Evolutionary conservation across 2,888 invertebrate species (phyloP).

Genomic region (Drosophila neonasuta): DNA sequence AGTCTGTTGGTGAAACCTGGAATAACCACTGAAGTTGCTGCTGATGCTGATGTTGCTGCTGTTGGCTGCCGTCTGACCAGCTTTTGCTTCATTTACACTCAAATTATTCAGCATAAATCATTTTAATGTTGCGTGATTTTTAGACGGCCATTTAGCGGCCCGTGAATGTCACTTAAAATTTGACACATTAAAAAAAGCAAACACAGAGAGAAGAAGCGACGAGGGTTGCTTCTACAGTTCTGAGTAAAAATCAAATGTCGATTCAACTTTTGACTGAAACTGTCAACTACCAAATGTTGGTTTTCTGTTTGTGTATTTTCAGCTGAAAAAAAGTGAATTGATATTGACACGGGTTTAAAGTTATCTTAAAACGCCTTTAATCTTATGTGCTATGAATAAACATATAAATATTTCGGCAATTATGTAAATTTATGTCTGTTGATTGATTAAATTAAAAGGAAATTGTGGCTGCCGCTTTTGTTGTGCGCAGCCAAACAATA

Average conservation of each 20-base stretch:
- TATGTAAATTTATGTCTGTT: conserved; percentile 4
- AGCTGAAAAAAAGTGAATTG: no score
- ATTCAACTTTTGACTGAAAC: no score
- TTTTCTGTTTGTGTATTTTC: no score
- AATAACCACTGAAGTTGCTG: conserved; percentile 55
- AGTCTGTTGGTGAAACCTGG: conserved; percentile 36
- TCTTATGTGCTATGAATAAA: conserved; percentile 9
- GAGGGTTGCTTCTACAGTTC: conserved; percentile 45
- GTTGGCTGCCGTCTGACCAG: conserved; percentile 43
- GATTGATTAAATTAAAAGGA: conserved; percentile 4
- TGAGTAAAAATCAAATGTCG: not conserved
- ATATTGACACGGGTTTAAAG: not conserved
- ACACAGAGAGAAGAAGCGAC: conserved; percentile 4
- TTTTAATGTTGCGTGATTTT: conserved; percentile 76
- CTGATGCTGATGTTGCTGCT: conserved; percentile 9
- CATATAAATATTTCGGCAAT: conserved; percentile 9
- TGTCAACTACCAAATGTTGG: no score
- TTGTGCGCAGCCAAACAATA: not conserved
- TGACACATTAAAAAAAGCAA: conserved; percentile 65
- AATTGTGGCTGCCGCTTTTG: not conserved
- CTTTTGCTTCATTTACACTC: conserved; percentile 71
- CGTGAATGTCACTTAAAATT: conserved; percentile 74
- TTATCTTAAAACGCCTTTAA: conserved; percentile 3
- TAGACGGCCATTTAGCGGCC: conserved; percentile 72
- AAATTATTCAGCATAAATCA: conserved; percentile 77